Base-by-base conservation (phyloP, 2,797 vertebrate species). In the Gallirallus australis region DNA sequence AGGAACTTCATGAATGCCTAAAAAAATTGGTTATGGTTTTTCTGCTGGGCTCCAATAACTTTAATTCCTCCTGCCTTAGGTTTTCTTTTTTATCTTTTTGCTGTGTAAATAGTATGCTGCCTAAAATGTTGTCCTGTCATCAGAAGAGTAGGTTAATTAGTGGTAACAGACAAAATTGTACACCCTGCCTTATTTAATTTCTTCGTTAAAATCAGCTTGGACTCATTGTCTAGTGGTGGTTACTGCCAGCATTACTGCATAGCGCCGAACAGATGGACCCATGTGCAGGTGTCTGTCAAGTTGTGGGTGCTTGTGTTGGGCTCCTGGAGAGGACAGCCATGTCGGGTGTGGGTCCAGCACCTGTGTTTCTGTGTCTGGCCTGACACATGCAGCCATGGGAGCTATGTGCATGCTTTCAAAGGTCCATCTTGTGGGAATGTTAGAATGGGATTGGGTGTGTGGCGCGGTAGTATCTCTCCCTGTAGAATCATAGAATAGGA, bases 391-490 rank as follows among this genome's bases (percentile, higher is more conserved):
- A 48, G 9, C 70, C 16, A 17, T 18, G n/a, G 6, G 6, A 23
- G 54, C 24, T 66, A 21, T 1, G 0, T 1, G 3, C 30, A 1
- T 7, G 3, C n/a, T 53, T 33, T 15, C 42, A 28, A 15, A 78
- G 27, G 11, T 9, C 5, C 12, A 16, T 45, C 42, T 45, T 45
- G 18, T 45, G 42, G 42, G 37, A 53, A 47, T 1, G 0, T 6
- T 28, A 27, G 5, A 3, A 1, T 88, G n/a, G 7, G 19, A n/a
- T 17, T 27, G 11, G 2, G 3, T 8, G 18, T 50, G 7, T 88
- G 28, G 6, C 33, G 37, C 1, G 0, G 1, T 48, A 16, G 5
- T 42, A 3, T 65, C 9, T 64, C 5, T 30, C 15, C 4, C 1
- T 53, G 66, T 33, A 17, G 0, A 37, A 37, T 37, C 35, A 37